Evolutionary conservation across 2,797 vertebrate species (phyloP), one percentile per base, ranked within the genome.

Genomic region (Nannoperca australis): DNA sequence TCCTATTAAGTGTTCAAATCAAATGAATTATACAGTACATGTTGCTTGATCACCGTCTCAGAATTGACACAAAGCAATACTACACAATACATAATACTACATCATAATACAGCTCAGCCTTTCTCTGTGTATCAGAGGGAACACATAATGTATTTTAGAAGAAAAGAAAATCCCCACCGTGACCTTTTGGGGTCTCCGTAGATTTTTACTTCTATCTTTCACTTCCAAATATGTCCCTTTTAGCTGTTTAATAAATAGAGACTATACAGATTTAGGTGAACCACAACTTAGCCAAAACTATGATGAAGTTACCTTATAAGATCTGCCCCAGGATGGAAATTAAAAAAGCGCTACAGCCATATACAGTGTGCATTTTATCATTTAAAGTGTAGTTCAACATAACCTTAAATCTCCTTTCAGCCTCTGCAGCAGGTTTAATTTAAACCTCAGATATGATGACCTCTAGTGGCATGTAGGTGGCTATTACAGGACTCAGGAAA

Each of bases 311-410:
- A 53, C 60, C 32, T 71, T 10, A 58, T 13, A 22, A 44, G 18
- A 77, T 27, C 18, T 2, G 2, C 32, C 24, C n/a, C 69, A 54
- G 18, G 7, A 72, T 80, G 59, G 40, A 70, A 32, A 50, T 64
- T 34, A 20, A 77, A 55, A 56, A 18, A 32, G 36, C 50, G 47
- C 18, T 50, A 13, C 17, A 65, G 27, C 9, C n/a, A 62, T 18
- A 38, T 38, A 2, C 22, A 50, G 49, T 42, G 60, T 54, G 22
- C 13, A 15, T 68, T 60, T 65, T 36, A 44, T 68, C 14, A 67
- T 71, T 53, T 67, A 36, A 45, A 53, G 51, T 42, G 30, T 12
- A 71, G 42, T 65, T 71, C 24, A 8, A 58, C 51, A 8, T 24
- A 9, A 61, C 14, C 47, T 70, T 59, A 40, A 30, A 45, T 38